These are phyloP conservation scores for Hirundichthys speculiger DNA, from an alignment of 2,113 vertebrate species.

Conservation along the genomic window DNA sequence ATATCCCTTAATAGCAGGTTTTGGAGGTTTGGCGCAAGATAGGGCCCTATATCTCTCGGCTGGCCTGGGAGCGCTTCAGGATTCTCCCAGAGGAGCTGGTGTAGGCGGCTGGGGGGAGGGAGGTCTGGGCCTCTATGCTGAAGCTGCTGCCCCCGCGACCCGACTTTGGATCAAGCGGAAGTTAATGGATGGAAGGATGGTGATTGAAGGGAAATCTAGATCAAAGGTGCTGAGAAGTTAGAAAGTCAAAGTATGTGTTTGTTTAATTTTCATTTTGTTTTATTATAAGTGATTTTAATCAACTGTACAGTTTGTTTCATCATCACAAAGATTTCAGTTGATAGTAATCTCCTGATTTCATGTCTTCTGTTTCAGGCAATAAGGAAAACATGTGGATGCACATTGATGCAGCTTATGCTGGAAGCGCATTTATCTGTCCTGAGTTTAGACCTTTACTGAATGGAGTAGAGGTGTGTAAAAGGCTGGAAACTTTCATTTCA, in stretches of 20 bases:
- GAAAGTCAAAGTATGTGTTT: no score
- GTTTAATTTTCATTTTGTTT: no score
- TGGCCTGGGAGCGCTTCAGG: no score
- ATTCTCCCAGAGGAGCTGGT: no score
- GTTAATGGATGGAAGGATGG: no score
- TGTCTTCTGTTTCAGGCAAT: slow-evolving; percentile 84
- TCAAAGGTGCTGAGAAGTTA: neutral
- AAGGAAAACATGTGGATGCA: slow-evolving; percentile 92
- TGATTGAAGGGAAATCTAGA: neutral
- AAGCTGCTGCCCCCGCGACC: no score
- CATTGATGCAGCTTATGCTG: slow-evolving; percentile 94
- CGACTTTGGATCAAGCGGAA: no score
- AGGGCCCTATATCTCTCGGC: no score
- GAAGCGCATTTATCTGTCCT: slow-evolving; percentile 96
- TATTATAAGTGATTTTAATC: neutral
- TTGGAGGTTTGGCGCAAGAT: no score
- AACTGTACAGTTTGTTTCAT: neutral
- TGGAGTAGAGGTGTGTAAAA: slow-evolving; percentile 88
- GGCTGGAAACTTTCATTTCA: neutral
- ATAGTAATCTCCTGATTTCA: neutral
- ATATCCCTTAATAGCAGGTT: no score
- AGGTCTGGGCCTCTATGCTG: no score
- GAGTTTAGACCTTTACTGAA: slow-evolving; percentile 92
- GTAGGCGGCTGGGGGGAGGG: no score
- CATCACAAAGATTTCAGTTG: neutral